A percentile compares a stretch with the other conserved stretches of the same genome.
These are phyloP conservation scores for Heterodera carotae DNA, from an alignment of 1,140 invertebrate species.

Conservation along the genomic window DNA sequence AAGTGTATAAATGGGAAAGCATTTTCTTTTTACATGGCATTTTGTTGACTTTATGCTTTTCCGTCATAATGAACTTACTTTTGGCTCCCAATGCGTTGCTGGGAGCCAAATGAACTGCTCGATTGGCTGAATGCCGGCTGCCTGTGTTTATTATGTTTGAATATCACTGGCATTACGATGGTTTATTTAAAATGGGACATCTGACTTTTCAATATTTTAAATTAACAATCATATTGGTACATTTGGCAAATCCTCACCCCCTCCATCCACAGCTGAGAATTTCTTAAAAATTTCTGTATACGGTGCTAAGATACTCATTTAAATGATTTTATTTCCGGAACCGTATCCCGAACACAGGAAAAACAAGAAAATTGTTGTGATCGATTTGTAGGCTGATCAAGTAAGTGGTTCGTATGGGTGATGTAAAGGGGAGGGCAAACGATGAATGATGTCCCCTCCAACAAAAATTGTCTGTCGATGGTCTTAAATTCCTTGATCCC, in stretches of 20 bases:
- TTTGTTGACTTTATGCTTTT: no score
- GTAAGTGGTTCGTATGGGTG: neutral
- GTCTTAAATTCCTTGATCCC: no score
- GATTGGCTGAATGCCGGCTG: neutral
- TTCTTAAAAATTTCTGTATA: no score
- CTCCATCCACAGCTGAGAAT: no score
- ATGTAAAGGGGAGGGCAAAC: no score
- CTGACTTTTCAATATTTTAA: no score
- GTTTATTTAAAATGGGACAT: neutral
- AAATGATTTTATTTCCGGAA: neutral
- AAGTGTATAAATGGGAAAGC: no score
- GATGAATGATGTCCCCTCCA: neutral
- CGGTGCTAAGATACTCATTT: no score
- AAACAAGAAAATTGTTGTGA: neutral
- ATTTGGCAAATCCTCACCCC: no score
- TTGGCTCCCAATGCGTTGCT: constrained; percentile 4
- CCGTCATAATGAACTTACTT: neutral
- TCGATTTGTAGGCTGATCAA: neutral
- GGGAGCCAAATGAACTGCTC: constrained; percentile 13
- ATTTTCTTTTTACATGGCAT: no score
- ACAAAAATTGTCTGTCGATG: no score
- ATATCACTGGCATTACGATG: constrained; percentile 10
- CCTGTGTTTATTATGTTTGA: neutral
- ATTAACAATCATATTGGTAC: no score
- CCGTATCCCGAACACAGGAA: neutral